A percentile compares a stretch with the other conserved stretches of the same genome.
phyloP scores from a whole-genome alignment of 2,797 vertebrate species.

The Spheniscus humboldti region DNA sequence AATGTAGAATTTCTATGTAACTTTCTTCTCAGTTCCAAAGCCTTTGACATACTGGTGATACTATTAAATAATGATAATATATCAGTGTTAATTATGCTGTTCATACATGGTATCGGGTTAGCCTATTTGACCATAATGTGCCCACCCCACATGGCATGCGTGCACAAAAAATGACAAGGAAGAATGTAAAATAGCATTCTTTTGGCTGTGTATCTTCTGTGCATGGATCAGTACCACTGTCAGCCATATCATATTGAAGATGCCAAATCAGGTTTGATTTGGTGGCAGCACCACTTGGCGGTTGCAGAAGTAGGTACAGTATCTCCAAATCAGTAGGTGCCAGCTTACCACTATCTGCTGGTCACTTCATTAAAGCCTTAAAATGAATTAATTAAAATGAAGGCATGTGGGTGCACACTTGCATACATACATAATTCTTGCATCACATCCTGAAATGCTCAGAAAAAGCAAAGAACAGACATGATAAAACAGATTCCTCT shows the following conservation, averaged over 20 bases:
- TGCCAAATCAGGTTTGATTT: neutral
- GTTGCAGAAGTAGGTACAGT: neutral
- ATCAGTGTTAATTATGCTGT: neutral
- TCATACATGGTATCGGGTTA: neutral
- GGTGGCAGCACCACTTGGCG: neutral
- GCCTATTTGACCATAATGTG: neutral
- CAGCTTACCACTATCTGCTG: neutral
- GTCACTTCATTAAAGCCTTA: neutral
- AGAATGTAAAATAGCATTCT: neutral
- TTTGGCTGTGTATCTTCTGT: neutral
- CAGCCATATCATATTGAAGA: neutral
- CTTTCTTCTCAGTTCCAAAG: neutral
- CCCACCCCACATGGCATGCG: neutral
- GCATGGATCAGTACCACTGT: neutral
- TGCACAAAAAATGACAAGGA: neutral
- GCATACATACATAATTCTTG: neutral
- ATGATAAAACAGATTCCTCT: neutral
- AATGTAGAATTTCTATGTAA: neutral
- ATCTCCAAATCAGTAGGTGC: neutral
- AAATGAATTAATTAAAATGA: neutral
- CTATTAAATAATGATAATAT: neutral
- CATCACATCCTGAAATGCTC: neutral
- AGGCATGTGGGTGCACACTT: neutral
- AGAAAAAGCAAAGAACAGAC: neutral
- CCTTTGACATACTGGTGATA: neutral